Conservation (phyloP, 2,113 vertebrate species). For the Erythrolamprus reginae region DNA sequence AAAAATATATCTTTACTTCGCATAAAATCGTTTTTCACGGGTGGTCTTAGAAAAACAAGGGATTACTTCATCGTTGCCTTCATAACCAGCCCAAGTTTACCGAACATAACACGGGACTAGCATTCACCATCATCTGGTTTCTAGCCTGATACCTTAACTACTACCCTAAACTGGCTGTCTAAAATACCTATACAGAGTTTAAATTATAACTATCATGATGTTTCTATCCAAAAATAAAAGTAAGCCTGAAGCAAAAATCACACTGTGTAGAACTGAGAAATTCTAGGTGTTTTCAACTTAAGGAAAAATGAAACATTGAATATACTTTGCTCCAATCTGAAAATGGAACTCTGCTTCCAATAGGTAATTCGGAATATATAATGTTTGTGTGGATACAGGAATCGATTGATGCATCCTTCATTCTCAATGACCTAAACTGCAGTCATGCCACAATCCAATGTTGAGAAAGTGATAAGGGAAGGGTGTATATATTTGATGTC, state of each 20-base stretch:
- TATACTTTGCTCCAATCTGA: not conserved
- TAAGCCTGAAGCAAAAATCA: not conserved
- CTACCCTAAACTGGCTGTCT: not conserved
- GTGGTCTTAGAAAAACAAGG: too few species aligned
- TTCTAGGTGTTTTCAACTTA: not conserved
- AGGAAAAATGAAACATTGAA: not conserved
- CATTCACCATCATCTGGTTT: not conserved
- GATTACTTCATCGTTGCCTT: not conserved
- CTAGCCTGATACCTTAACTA: not conserved
- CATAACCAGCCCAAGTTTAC: not conserved
- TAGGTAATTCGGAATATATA: not conserved
- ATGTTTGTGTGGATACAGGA: not conserved
- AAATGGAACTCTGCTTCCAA: not conserved
- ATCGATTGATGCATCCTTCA: not conserved
- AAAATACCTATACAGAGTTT: not conserved
- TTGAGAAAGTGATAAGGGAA: not conserved
- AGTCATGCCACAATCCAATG: not conserved
- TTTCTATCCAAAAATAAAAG: not conserved
- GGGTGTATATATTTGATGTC: not conserved
- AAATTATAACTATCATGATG: not conserved
- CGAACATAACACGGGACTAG: not conserved
- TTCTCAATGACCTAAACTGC: not conserved
- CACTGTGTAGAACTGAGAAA: not conserved
- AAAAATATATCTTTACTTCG: too few species aligned
- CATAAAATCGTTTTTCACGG: too few species aligned